A percentile compares a stretch with the other conserved stretches of the same genome.
These are phyloP conservation scores for Caenorhabditis zanzibari DNA, from an alignment of 2,888 invertebrate genomes.

Conservation along the genomic window DNA sequence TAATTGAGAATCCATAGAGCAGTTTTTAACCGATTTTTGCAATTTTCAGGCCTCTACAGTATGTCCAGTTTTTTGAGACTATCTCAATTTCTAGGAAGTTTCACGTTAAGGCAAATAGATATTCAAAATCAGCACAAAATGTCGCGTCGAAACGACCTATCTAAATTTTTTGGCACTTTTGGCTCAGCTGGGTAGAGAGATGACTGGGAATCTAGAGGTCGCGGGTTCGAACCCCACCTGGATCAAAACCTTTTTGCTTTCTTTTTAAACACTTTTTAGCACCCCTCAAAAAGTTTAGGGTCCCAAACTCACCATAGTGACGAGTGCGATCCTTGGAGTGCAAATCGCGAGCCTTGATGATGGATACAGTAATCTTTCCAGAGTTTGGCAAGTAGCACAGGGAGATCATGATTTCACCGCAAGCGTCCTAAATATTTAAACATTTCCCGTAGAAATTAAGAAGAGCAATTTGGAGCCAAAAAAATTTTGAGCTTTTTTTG, in stretches of 20 bases:
- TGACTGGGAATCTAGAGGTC: background rate
- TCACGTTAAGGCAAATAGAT: background rate
- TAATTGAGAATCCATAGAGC: too few species aligned
- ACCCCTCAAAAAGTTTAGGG: background rate
- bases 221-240: background rate
- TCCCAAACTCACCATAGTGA: slow-evolving; percentile 47
- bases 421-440: slow-evolving; percentile 87
- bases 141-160: background rate
- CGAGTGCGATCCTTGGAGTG: slow-evolving; percentile 86
- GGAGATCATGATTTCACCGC: slow-evolving; percentile 94
- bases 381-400: slow-evolving; percentile 95
- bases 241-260: background rate
- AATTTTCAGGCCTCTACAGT: too few species aligned
- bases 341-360: slow-evolving; percentile 93
- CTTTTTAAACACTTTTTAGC: background rate
- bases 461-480: background rate
- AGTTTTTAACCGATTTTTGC: too few species aligned
- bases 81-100: too few species aligned
- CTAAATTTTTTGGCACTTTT: background rate
- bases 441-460: background rate
- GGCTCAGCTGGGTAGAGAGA: background rate
- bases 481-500: background rate
- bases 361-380: slow-evolving; percentile 92
- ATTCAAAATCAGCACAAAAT: background rate
- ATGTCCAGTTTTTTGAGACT: too few species aligned